phyloP scores from a whole-genome alignment of 2,888 invertebrate species.

The Elysia crispata region DNA sequence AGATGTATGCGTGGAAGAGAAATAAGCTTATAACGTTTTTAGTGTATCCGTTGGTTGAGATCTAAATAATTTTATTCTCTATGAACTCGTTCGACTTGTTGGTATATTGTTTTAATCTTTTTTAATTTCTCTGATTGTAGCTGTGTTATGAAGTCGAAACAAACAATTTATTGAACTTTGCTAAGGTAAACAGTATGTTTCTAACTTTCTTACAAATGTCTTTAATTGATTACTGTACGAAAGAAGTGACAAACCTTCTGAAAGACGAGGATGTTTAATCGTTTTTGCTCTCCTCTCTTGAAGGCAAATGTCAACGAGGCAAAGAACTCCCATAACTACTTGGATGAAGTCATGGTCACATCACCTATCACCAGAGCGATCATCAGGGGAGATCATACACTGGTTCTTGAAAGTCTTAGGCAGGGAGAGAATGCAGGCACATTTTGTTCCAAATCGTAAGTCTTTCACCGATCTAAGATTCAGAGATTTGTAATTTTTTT shows the following conservation, averaged over 20 bases:
- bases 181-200: background rate
- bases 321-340: background rate
- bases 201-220: background rate
- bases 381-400: conserved; percentile 37
- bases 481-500: too few relatives aligned
- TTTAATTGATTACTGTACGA: background rate
- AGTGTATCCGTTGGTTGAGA: too few relatives aligned
- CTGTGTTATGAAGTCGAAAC: too few relatives aligned
- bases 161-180: background rate
- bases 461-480: background rate
- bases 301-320: background rate
- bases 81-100: too few relatives aligned
- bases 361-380: conserved; percentile 43
- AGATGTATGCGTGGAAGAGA: too few relatives aligned
- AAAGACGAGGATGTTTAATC: too few relatives aligned
- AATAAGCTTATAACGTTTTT: too few relatives aligned
- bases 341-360: conserved; percentile 25
- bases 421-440: conserved; percentile 63
- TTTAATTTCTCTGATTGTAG: background rate
- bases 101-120: too few relatives aligned
- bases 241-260: too few relatives aligned
- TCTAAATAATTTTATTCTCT: too few relatives aligned
- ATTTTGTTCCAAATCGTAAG: conserved; percentile 39
- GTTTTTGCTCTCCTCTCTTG: background rate
- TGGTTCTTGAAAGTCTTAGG: conserved; percentile 61